Conservation (phyloP, 2,797 vertebrate genomes). For the Adelosebastes latens region DNA sequence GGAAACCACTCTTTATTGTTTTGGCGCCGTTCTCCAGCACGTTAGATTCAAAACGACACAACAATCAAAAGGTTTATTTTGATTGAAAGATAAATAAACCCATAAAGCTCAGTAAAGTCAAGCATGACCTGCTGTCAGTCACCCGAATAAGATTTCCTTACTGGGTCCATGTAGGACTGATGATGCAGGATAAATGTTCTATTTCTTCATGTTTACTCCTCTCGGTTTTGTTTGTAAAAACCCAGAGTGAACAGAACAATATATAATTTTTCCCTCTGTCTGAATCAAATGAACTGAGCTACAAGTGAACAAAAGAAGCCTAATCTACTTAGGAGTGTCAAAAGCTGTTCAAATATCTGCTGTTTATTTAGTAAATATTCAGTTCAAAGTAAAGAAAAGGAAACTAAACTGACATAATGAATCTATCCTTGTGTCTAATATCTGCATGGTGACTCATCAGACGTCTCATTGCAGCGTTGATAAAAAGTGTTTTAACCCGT, state of each 20-base stretch:
- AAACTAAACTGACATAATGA: neutral
- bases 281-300: neutral
- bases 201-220: neutral
- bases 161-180: no score
- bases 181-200: no score
- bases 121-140: no score
- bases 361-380: neutral
- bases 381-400: neutral
- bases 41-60: neutral
- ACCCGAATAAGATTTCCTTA: no score
- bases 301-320: neutral
- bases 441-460: neutral
- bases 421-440: neutral
- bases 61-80: neutral
- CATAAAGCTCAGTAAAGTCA: neutral
- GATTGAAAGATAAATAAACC: neutral
- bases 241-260: neutral
- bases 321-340: neutral
- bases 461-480: neutral
- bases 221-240: neutral
- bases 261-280: neutral
- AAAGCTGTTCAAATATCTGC: neutral
- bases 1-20: neutral
- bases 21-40: fast-evolving
- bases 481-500: neutral